A percentile compares a stretch with the other conserved stretches of the same genome.
phyloP scores from a whole-genome alignment of 2,113 vertebrate species.

The Tetrax tetrax region DNA sequence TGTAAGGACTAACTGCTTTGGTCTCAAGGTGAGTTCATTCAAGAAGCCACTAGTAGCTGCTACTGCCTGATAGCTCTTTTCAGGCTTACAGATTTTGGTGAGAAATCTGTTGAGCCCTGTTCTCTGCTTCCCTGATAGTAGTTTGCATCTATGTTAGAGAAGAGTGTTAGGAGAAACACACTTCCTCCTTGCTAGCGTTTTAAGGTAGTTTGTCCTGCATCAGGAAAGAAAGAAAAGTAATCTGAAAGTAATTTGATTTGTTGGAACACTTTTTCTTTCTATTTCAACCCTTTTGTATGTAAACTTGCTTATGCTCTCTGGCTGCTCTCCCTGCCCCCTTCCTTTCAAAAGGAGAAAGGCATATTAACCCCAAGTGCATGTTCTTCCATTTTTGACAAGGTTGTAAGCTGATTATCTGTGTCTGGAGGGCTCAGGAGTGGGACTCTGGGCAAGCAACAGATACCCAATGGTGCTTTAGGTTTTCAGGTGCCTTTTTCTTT shows the following conservation, averaged over 20 bases:
- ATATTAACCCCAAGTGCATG: neutral
- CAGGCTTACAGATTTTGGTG: neutral
- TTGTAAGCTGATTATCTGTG: neutral
- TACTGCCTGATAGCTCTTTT: neutral
- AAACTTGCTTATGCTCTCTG: neutral
- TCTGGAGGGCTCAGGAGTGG: neutral
- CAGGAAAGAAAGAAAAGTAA: neutral
- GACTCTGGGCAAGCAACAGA: neutral
- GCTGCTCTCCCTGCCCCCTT: neutral
- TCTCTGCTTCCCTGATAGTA: neutral
- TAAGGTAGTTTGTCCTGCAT: neutral
- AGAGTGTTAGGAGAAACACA: neutral
- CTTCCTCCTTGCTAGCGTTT: neutral
- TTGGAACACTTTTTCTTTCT: neutral
- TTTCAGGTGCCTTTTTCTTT: neutral
- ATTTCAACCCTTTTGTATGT: neutral
- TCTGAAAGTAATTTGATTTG: neutral
- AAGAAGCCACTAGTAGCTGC: neutral
- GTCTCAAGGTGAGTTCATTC: neutral
- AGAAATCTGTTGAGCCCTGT: neutral
- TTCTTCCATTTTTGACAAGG: neutral
- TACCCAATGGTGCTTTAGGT: neutral
- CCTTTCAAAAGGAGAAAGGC: neutral
- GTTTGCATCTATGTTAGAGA: neutral
- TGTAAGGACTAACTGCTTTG: slow-evolving; percentile 6